Conservation (phyloP, 2,113 vertebrate genomes). For the Plotosus lineatus region DNA sequence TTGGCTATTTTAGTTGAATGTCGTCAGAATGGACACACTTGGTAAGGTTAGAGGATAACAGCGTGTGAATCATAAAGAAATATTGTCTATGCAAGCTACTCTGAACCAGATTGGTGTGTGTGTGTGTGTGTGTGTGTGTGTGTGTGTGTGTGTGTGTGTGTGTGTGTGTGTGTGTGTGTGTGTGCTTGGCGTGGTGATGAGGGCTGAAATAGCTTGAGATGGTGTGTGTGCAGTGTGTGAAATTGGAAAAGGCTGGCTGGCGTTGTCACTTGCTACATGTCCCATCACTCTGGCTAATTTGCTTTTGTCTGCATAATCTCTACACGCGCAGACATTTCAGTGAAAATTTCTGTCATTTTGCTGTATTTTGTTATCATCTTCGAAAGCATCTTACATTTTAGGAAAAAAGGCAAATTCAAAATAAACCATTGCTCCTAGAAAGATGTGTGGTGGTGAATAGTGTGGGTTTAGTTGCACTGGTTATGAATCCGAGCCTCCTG, state of each 20-base stretch:
- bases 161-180: slow-evolving; percentile 17
- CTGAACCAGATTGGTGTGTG: not conserved
- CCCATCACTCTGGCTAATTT: slow-evolving; percentile 53
- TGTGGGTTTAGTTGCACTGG: not conserved
- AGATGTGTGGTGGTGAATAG: not conserved
- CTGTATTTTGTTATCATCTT: not conserved
- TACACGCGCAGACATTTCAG: slow-evolving; percentile 8
- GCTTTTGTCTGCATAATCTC: slow-evolving; percentile 49
- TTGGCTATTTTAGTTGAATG: slow-evolving; percentile 14
- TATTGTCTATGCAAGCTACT: slow-evolving; percentile 13
- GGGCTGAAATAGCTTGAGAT: slow-evolving; percentile 47
- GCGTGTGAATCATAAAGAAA: slow-evolving; percentile 3
- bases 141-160: slow-evolving; percentile 11
- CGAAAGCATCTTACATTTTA: slow-evolving; percentile 4
- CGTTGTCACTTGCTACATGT: slow-evolving; percentile 51
- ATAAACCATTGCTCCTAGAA: not conserved
- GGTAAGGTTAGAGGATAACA: not conserved
- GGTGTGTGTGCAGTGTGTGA: slow-evolving; percentile 56
- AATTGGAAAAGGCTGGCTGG: slow-evolving; percentile 60
- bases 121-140: slow-evolving; percentile 20
- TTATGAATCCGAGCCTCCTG: not conserved
- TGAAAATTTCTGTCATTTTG: slow-evolving; percentile 28
- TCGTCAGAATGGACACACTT: not conserved
- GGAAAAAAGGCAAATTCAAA: not conserved
- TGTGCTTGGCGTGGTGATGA: slow-evolving; percentile 34